A percentile compares a stretch with the other conserved stretches of the same genome.
Evolutionary conservation across 2,113 vertebrate species (phyloP).

Genomic region (human): DNA sequence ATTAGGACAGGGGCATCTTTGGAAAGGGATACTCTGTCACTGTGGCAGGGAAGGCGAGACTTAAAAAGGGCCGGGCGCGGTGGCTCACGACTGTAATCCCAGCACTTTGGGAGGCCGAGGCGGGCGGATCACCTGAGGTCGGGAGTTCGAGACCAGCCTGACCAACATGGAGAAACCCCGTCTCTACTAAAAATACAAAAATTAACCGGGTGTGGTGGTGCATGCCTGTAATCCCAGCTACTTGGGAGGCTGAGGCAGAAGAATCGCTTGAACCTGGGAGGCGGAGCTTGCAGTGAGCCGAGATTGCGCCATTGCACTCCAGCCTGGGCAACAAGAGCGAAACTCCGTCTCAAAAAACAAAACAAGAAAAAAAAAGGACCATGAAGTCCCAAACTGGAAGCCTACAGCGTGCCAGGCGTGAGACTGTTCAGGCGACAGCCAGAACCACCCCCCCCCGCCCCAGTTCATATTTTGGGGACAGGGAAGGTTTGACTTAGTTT

Average conservation of each 20-base stretch:
- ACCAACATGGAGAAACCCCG: not conserved
- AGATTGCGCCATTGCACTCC: not conserved
- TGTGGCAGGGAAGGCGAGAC: not conserved
- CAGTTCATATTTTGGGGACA: too few species aligned
- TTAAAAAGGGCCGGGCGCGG: not conserved
- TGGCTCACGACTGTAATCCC: too few species aligned
- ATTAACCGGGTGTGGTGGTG: accelerated
- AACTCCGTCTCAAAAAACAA: not conserved
- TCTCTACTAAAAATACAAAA: not conserved
- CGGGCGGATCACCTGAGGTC: too few species aligned
- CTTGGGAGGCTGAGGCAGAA: not conserved
- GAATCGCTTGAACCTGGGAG: not conserved
- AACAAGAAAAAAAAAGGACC: not conserved
- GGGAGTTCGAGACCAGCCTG: not conserved
- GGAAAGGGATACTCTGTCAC: not conserved
- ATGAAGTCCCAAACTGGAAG: not conserved
- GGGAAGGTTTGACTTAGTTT: not conserved
- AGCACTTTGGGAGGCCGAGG: too few species aligned
- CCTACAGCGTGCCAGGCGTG: not conserved
- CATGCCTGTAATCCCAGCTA: not conserved
- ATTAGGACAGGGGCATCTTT: not conserved
- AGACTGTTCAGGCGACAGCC: not conserved
- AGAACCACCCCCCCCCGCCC: not conserved
- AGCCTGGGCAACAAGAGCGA: not conserved
- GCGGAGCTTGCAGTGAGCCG: not conserved